phyloP scores from a whole-genome alignment of 2,797 vertebrate genomes.

The Phoxinus dragarum region DNA sequence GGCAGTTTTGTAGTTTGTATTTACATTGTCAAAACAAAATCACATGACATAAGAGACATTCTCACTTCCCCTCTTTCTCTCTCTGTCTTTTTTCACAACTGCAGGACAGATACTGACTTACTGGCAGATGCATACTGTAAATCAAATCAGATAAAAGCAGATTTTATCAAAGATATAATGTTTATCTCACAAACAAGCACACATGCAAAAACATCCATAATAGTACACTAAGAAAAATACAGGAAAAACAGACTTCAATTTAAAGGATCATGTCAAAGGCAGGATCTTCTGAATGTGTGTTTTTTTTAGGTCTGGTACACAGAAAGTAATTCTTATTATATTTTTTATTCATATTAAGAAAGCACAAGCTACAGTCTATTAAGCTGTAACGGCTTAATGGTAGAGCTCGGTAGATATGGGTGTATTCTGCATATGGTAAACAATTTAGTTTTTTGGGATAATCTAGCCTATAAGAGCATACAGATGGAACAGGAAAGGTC shows the following conservation, averaged over 20 bases:
- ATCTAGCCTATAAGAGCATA: neutral
- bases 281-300: neutral
- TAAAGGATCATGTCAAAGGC: no score
- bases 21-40: conserved; percentile 29
- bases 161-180: neutral
- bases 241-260: neutral
- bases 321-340: neutral
- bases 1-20: neutral
- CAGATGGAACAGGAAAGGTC: neutral
- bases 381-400: neutral
- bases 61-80: neutral
- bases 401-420: neutral
- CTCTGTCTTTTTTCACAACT: neutral
- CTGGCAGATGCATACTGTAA: neutral
- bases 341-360: neutral
- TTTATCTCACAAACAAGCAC: neutral
- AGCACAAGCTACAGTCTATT: neutral
- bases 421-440: neutral
- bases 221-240: neutral
- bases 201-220: conserved; percentile 6
- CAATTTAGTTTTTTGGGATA: neutral
- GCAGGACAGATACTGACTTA: neutral
- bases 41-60: conserved; percentile 1
- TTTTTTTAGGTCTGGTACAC: neutral
- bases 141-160: neutral